These are phyloP conservation scores for Pitta sordida DNA, from an alignment of 2,113 vertebrate genomes.

Conservation along the genomic window DNA sequence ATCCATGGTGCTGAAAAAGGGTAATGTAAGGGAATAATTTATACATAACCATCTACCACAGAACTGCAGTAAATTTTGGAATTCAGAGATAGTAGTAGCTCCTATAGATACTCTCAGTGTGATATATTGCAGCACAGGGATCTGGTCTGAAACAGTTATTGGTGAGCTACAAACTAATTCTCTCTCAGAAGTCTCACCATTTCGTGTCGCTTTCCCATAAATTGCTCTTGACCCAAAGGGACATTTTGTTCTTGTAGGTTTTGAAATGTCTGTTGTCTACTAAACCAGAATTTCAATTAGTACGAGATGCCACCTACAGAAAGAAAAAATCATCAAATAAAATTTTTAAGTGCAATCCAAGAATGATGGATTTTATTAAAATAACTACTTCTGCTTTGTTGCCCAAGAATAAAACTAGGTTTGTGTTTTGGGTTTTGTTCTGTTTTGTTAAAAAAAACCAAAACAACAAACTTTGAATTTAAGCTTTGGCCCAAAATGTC, in stretches of 20 bases:
- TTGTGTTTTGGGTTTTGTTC: neutral
- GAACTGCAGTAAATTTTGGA: neutral
- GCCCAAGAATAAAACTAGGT: neutral
- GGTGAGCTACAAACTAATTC: neutral
- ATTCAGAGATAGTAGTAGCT: slow-evolving; percentile 14
- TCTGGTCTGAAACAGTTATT: slow-evolving; percentile 15
- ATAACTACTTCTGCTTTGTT: neutral
- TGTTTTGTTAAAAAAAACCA: neutral
- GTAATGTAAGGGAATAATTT: neutral
- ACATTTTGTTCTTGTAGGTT: slow-evolving; percentile 19
- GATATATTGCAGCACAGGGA: slow-evolving; percentile 19
- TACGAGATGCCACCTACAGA: neutral
- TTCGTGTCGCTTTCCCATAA: slow-evolving; percentile 16
- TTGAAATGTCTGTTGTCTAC: neutral
- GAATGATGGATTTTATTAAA: neutral
- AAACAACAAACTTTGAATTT: too few relatives aligned
- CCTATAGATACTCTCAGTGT: neutral
- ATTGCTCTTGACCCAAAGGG: slow-evolving; percentile 10
- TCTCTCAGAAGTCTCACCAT: neutral
- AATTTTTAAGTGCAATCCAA: neutral
- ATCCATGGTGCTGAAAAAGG: neutral
- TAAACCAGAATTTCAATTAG: slow-evolving; percentile 50
- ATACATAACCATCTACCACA: neutral
- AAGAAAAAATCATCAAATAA: neutral
- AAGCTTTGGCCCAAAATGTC: neutral